Conservation (phyloP, 2,888 invertebrate species). For the Cephus runcator region DNA sequence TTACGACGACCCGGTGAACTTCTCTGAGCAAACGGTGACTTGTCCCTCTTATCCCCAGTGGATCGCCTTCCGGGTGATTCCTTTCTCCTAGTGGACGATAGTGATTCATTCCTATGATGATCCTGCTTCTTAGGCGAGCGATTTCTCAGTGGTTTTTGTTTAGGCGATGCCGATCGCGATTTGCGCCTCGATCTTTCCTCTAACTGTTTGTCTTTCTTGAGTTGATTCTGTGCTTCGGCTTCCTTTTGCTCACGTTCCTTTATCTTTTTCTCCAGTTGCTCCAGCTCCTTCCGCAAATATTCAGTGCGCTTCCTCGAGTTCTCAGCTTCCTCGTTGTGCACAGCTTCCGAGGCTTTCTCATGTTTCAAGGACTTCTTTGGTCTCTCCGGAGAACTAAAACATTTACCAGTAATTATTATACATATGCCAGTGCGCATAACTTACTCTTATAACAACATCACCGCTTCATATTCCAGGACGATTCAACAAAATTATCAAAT, state of each 20-base stretch:
- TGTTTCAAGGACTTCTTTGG: constrained; percentile 49
- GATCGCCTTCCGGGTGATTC: constrained; percentile 20
- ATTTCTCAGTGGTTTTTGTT: constrained; percentile 47
- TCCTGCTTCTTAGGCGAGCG: constrained; percentile 49
- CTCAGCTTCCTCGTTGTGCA: constrained; percentile 27
- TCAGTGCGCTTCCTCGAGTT: constrained; percentile 29
- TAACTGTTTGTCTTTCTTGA: constrained; percentile 33
- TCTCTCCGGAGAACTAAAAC: constrained; percentile 52
- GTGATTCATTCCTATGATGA: constrained; percentile 23
- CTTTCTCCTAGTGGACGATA: constrained; percentile 18
- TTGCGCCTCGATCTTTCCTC: constrained; percentile 32
- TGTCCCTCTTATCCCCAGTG: constrained; percentile 31
- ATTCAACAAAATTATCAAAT: constrained; percentile 2
- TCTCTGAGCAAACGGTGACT: constrained; percentile 17
- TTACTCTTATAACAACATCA: background rate
- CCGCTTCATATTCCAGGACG: background rate
- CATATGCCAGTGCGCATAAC: background rate
- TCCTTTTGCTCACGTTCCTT: constrained; percentile 24
- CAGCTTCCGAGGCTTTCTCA: constrained; percentile 42
- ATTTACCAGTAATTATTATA: constrained; percentile 4
- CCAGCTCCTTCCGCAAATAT: constrained; percentile 29
- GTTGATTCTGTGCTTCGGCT: constrained; percentile 19
- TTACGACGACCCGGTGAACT: constrained; percentile 17
- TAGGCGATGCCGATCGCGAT: constrained; percentile 46
- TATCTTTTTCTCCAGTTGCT: constrained; percentile 40